Evolutionary conservation across 2,113 vertebrate species (phyloP).

Genomic region (Spea multiplicata): DNA sequence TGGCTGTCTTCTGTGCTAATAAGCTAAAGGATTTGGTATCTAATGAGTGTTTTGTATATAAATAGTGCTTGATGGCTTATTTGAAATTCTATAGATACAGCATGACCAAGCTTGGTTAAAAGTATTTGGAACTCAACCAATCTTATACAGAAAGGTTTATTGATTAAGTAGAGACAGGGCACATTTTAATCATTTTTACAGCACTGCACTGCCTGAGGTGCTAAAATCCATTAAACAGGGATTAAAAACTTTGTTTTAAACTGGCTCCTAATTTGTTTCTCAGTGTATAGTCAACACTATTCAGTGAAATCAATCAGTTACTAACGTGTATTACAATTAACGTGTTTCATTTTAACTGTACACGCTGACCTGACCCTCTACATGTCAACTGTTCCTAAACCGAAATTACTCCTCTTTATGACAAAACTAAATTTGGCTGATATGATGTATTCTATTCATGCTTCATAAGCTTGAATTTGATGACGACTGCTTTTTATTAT

Average conservation of each 20-base stretch:
- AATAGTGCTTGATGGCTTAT: slow-evolving; percentile 66
- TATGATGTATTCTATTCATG: slow-evolving; percentile 32
- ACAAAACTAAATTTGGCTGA: slow-evolving; percentile 51
- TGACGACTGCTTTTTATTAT: too few species aligned
- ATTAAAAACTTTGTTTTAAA: slow-evolving; percentile 67
- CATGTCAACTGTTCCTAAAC: slow-evolving; percentile 54
- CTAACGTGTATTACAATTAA: slow-evolving; percentile 61
- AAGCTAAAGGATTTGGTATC: slow-evolving; percentile 65
- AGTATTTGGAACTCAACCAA: slow-evolving; percentile 60
- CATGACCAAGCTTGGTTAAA: slow-evolving; percentile 53
- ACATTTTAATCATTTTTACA: slow-evolving; percentile 71
- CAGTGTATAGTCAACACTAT: slow-evolving; percentile 60
- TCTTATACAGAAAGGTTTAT: slow-evolving; percentile 65
- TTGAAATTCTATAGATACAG: slow-evolving; percentile 65
- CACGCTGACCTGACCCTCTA: slow-evolving; percentile 51
- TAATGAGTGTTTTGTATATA: slow-evolving; percentile 63
- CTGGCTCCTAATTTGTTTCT: slow-evolving; percentile 61
- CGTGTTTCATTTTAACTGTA: slow-evolving; percentile 66
- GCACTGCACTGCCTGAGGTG: slow-evolving; percentile 61
- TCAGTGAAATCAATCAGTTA: slow-evolving; percentile 60
- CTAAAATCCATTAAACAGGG: slow-evolving; percentile 66
- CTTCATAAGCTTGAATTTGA: not conserved
- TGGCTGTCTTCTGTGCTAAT: slow-evolving; percentile 62
- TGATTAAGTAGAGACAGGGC: slow-evolving; percentile 65
- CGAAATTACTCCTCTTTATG: slow-evolving; percentile 57